Base-by-base conservation (phyloP, 2,113 vertebrate genomes). In the Cyanocitta stelleri region DNA sequence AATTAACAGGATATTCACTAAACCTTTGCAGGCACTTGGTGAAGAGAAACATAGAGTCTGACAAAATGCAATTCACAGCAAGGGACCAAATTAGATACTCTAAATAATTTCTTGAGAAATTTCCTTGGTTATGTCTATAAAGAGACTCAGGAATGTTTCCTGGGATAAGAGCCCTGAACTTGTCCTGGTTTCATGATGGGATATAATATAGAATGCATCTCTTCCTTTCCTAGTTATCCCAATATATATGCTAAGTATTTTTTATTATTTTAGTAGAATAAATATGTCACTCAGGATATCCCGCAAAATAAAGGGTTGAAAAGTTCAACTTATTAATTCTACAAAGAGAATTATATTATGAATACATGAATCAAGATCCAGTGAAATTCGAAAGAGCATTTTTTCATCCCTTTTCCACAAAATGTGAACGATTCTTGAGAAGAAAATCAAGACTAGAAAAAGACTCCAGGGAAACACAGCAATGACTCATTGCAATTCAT, bases 201-300 rank as follows among this genome's bases (percentile, higher is more conserved):
- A 30, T 56, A 32, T 4, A 55, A 72, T 0, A 6, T 26, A 24
- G 6, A 7, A 32, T 3, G 13, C 1, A 13, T 44, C 2, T 87
- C 12, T 71, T 91, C 23, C 18, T n/a, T 83, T 93, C 32, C 39
- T 52, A 35, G 10, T 41, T 80, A 73, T 73, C 22, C 3, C 8
- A 48, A 26, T 21, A 1, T 52, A 56, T 58, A 41, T 49, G 17
- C 4, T 43, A 74, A 62, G 10, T 44, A 26, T 55, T 90, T 90
- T 59, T 5, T 67, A 56, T 23, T 41, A 51, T 17, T 79, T 27
- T 64, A 52, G 15, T 30, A 73, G 21, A 83, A 64, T 30, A 64
- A 75, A 37, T 16, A n/a, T 39, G 16, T 81, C 10, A 41, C 21
- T 68, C 11, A 46, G n/a, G 7, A 68, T 79, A 68, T 69, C 13